Evolutionary conservation across 64 coral and sea anemone genomes (phyloP), one percentile per base, ranked within the genome.

Genomic region (Dendrophyllia cribrosa): DNA sequence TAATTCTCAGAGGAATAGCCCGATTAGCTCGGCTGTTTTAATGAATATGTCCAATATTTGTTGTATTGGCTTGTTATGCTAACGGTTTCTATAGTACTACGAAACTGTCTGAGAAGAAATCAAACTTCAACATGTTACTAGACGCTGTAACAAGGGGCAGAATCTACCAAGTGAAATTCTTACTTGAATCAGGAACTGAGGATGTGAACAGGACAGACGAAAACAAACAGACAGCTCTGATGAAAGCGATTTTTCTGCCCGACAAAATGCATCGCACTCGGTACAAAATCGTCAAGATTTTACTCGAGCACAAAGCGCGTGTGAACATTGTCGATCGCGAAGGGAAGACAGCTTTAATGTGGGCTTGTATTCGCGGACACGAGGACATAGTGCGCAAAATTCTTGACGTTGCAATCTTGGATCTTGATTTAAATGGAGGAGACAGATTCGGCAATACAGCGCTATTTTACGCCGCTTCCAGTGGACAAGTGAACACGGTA

Each of bases 161-260:
- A 85, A 63, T 97, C 19, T 97, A 94, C 77, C 95, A 97, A 87
- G 95, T 97, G 16, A 97, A 94, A 49, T 97, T 91, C 62, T 79
- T 97, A 55, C 92, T 97, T 68, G 88, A 97, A 62, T 86, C 92
- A 47, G 77, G 83, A 64, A 77, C 66, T 0, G 95, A 89, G 70
- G 89, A 97, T 60, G 88, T 97, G 45, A 97, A 97, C 70, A 84
- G 70, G 63, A 93, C 88, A 66, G 95, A 97, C 86, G 86, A 91
- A 64, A 87, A 94, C 26, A 88, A 92, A 46, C 95, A 97, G 70
- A 94, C 95, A 14, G 72, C 91, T 48, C 71, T 97, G 11, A 97
- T 91, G 88, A 97, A 94, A 58, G 95, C 95, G 24, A 94, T 97
- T 87, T 93, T 97, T 76, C 92, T 97, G 50, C 47, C 82, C 51